Percentiles rank a stretch among this genome's conserved stretches.
Conservation (phyloP, 1,140 invertebrate genomes). For the Pseudachorutes palmiensis region DNA sequence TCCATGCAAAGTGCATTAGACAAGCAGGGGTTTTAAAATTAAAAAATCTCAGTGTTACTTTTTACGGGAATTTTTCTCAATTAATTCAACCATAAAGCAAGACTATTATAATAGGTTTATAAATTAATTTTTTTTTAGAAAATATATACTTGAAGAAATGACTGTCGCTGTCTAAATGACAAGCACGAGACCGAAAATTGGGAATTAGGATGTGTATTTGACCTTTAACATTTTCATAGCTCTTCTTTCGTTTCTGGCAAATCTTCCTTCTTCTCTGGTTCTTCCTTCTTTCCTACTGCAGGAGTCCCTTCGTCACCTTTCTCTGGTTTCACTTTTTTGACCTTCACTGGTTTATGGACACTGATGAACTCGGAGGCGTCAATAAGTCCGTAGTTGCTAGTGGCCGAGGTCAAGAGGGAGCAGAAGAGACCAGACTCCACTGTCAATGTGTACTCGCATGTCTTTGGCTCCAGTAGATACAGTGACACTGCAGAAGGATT, state of each 20-base stretch:
- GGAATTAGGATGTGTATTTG: too few relatives aligned
- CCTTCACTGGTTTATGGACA: neutral
- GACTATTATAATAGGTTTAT: too few relatives aligned
- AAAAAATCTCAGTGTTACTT: too few relatives aligned
- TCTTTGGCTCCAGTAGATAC: slow-evolving; percentile 78
- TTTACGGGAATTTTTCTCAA: too few relatives aligned
- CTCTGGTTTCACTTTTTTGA: neutral
- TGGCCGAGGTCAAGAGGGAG: slow-evolving; percentile 64
- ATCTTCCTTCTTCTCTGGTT: neutral
- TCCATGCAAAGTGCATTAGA: too few relatives aligned
- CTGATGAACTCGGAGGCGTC: slow-evolving; percentile 14
- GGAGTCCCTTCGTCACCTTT: neutral
- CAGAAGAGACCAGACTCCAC: slow-evolving; percentile 85
- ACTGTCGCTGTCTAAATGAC: too few relatives aligned
- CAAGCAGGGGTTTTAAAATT: too few relatives aligned
- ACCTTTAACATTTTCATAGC: neutral
- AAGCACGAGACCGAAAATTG: too few relatives aligned
- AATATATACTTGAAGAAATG: too few relatives aligned
- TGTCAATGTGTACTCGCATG: slow-evolving; percentile 75
- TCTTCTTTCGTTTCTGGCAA: neutral
- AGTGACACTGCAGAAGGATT: slow-evolving; percentile 70
- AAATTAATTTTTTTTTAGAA: too few relatives aligned
- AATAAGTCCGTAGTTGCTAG: slow-evolving; percentile 57
- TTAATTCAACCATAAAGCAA: too few relatives aligned
- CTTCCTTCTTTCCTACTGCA: neutral